Conservation (phyloP, 2,113 vertebrate species). For the Butastur rufipennis region DNA sequence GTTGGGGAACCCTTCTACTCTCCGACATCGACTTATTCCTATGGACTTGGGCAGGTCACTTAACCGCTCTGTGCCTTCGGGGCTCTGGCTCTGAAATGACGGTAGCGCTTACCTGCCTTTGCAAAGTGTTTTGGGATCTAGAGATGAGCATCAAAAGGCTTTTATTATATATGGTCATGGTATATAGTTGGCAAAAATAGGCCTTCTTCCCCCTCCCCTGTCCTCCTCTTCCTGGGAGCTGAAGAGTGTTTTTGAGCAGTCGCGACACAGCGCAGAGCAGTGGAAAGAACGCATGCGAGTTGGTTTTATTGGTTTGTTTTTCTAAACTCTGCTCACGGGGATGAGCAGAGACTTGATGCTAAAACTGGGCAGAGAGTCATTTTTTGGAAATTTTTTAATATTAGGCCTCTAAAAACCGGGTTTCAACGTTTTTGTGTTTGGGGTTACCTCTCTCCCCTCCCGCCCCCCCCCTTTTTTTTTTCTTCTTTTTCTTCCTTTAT, state of each 20-base stretch:
- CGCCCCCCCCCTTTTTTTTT: fast-evolving
- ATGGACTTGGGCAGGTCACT: background rate
- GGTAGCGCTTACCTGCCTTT: fast-evolving
- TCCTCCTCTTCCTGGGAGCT: background rate
- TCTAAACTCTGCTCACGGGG: background rate
- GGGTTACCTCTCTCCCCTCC: background rate
- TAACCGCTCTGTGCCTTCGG: fast-evolving
- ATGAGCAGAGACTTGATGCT: background rate
- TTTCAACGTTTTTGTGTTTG: background rate
- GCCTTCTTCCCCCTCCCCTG: background rate
- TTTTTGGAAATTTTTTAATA: background rate
- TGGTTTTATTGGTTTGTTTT: constrained; percentile 31
- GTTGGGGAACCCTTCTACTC: background rate
- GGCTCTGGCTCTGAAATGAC: background rate
- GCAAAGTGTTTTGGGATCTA: background rate
- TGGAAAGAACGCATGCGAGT: background rate
- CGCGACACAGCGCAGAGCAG: background rate
- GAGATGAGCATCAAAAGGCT: background rate
- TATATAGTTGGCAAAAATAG: fast-evolving
- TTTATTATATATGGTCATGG: background rate
- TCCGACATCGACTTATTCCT: background rate
- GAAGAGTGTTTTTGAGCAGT: background rate
- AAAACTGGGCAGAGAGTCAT: background rate
- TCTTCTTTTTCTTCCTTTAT: fast-evolving
- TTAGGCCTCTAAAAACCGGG: background rate